Conservation (phyloP, 2,888 invertebrate species). For the Anarsia innoxiella region DNA sequence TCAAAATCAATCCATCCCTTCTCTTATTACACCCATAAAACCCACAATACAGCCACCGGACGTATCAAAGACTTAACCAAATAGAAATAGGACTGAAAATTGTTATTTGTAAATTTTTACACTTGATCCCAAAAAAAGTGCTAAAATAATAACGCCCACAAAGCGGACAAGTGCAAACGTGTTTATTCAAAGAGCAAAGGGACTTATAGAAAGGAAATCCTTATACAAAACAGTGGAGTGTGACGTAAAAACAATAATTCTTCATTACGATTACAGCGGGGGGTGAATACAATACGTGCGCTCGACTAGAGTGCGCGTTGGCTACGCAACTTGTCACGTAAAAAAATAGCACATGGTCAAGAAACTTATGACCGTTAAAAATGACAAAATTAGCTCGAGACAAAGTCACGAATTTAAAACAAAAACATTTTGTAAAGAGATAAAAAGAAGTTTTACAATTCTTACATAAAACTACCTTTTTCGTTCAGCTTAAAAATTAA, state of each 20-base stretch:
- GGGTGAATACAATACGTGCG: constrained; percentile 31
- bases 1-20: background rate
- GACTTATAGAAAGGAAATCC: constrained; percentile 67
- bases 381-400: too few relatives aligned
- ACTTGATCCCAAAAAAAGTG: constrained; percentile 27
- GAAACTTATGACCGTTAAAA: too few relatives aligned
- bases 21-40: constrained; percentile 3
- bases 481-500: too few relatives aligned
- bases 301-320: constrained; percentile 28
- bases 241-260: constrained; percentile 71
- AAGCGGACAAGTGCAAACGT: constrained; percentile 58
- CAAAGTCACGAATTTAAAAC: too few relatives aligned
- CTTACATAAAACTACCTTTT: too few relatives aligned
- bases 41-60: too few relatives aligned
- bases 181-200: constrained; percentile 51
- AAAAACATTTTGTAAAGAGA: too few relatives aligned
- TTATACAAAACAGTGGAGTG: constrained; percentile 62
- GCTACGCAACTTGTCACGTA: too few relatives aligned
- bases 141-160: constrained; percentile 31
- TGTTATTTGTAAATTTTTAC: constrained; percentile 14
- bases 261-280: constrained; percentile 52
- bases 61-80: background rate
- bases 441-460: too few relatives aligned
- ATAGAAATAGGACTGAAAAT: constrained; percentile 9
- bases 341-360: too few relatives aligned